Conservation (phyloP, 2,797 vertebrate genomes). For the Lithobates pipiens region DNA sequence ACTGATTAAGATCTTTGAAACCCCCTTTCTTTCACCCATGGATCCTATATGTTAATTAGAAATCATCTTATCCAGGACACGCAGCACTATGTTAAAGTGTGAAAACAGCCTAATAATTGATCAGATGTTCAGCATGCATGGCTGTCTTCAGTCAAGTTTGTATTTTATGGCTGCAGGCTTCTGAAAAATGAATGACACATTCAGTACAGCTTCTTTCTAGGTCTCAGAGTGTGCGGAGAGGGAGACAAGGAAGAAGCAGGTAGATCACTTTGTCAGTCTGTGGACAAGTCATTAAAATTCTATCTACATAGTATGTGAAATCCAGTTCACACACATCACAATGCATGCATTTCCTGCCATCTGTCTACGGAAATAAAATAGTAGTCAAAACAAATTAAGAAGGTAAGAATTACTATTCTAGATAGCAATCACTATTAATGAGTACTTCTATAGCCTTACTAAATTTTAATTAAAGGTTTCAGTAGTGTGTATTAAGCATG, state of each 20-base stretch:
- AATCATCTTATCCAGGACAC: no score
- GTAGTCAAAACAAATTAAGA: slow-evolving; percentile 30
- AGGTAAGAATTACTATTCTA: slow-evolving; percentile 53
- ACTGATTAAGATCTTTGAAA: no score
- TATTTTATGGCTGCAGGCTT: no score
- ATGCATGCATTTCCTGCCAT: slow-evolving; percentile 28
- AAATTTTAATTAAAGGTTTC: slow-evolving; percentile 56
- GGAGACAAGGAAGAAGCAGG: background rate
- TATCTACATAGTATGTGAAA: slow-evolving; percentile 1
- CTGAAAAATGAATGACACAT: background rate
- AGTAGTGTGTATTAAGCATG: slow-evolving; percentile 21
- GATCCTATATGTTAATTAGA: no score
- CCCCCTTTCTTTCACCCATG: no score
- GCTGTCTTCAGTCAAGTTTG: no score
- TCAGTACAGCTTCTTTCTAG: no score
- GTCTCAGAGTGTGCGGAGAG: no score
- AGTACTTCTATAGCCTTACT: slow-evolving; percentile 43
- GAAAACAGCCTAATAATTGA: no score
- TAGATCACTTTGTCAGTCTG: background rate
- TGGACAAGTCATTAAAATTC: slow-evolving; percentile 23
- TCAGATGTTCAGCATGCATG: no score
- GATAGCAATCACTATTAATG: slow-evolving; percentile 56
- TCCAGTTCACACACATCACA: slow-evolving; percentile 2
- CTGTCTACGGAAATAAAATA: slow-evolving; percentile 43
- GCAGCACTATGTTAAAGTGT: no score